Conservation (phyloP, 2,797 vertebrate genomes). For the Pelochelys cantorii region DNA sequence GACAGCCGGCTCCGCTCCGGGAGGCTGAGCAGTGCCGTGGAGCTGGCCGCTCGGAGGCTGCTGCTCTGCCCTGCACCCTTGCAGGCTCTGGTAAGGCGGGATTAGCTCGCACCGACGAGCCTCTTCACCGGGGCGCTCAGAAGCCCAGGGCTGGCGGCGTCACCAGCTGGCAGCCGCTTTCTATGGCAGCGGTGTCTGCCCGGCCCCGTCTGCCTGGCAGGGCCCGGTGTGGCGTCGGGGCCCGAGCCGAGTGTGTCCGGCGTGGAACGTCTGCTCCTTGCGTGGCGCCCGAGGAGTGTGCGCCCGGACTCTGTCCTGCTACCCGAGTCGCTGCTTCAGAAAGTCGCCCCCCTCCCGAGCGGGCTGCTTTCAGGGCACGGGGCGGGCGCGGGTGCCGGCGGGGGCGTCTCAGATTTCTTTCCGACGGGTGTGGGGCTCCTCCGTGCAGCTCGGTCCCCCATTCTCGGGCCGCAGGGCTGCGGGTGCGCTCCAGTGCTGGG, state of each 20-base stretch:
- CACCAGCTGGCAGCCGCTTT: background rate
- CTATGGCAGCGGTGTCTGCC: background rate
- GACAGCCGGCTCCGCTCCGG: background rate
- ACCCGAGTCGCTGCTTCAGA: background rate
- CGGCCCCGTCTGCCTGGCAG: fast-evolving
- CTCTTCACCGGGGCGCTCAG: background rate
- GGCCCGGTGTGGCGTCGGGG: background rate
- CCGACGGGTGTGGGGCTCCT: background rate
- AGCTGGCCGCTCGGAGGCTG: background rate
- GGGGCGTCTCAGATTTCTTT: background rate
- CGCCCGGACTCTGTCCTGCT: fast-evolving
- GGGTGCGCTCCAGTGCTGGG: background rate
- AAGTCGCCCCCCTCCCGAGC: background rate
- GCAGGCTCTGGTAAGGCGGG: conserved; percentile 43
- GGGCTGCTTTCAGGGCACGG: background rate
- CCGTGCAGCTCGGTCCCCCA: background rate
- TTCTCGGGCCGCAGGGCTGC: background rate
- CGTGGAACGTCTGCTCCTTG: fast-evolving
- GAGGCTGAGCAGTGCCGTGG: background rate
- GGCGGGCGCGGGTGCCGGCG: no score
- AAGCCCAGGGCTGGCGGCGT: background rate
- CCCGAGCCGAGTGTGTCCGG: fast-evolving
- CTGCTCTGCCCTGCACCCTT: background rate
- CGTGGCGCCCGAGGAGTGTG: no score
- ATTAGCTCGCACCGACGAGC: background rate